phyloP scores from a whole-genome alignment of 1,140 invertebrate species.

The Drosophila truncata region DNA sequence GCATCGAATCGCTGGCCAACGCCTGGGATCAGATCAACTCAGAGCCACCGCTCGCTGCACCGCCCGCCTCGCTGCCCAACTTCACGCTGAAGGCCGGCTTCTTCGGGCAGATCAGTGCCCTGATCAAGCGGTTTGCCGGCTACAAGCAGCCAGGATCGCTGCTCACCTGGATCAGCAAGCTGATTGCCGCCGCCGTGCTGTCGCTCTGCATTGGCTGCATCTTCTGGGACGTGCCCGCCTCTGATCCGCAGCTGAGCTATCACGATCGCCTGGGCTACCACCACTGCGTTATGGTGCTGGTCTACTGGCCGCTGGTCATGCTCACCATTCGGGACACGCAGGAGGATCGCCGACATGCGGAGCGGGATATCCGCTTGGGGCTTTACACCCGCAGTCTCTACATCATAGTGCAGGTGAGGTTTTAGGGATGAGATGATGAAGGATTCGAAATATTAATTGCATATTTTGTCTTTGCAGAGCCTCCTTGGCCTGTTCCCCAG shows the following conservation, averaged over 20 bases:
- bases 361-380: slow-evolving; percentile 92
- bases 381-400: slow-evolving; percentile 93
- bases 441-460: not conserved
- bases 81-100: slow-evolving; percentile 85
- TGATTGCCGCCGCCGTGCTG: slow-evolving; percentile 91
- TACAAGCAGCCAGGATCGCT: slow-evolving; percentile 95
- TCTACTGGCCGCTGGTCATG: slow-evolving; percentile 91
- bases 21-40: slow-evolving; percentile 86
- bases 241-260: slow-evolving; percentile 89
- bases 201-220: slow-evolving; percentile 94
- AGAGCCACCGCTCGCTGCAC: slow-evolving; percentile 81
- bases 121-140: slow-evolving; percentile 86
- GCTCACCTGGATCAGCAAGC: slow-evolving; percentile 90
- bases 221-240: slow-evolving; percentile 94
- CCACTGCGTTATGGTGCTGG: slow-evolving; percentile 92
- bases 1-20: slow-evolving; percentile 95
- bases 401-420: slow-evolving; percentile 87
- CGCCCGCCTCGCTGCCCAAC: slow-evolving; percentile 80
- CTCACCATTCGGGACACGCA: slow-evolving; percentile 89
- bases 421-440: not conserved
- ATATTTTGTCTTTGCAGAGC: slow-evolving; percentile 42
- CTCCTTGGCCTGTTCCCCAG: slow-evolving; percentile 81
- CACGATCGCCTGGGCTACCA: slow-evolving; percentile 94
- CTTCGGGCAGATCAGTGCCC: slow-evolving; percentile 80
- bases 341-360: slow-evolving; percentile 89